These are phyloP conservation scores for Agrypnia vestita DNA, from an alignment of 1,140 invertebrate genomes.

Conservation along the genomic window DNA sequence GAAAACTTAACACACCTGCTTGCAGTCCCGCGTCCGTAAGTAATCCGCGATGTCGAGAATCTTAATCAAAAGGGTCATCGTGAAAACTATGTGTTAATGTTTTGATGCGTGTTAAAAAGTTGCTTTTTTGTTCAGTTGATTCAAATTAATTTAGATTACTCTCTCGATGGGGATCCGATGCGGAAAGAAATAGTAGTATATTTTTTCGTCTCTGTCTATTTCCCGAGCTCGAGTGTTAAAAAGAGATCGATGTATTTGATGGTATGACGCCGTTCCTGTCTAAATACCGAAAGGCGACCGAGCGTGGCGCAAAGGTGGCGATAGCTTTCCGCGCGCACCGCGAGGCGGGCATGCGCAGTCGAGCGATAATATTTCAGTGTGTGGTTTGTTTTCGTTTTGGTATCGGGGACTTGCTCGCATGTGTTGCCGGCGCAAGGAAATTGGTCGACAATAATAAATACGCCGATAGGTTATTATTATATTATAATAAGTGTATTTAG, in stretches of 20 bases:
- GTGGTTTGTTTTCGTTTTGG: conserved; percentile 21
- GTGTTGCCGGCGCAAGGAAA: neutral
- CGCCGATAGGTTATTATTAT: too few species aligned
- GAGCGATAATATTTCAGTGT: neutral
- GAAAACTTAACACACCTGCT: conserved; percentile 16
- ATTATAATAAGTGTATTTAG: too few species aligned
- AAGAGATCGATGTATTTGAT: neutral
- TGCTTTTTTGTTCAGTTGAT: neutral
- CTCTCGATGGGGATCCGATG: neutral
- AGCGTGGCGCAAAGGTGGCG: conserved; percentile 3
- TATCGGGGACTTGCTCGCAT: neutral
- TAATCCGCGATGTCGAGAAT: neutral
- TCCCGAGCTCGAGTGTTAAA: neutral
- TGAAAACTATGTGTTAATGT: neutral
- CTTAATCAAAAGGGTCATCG: neutral
- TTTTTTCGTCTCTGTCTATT: conserved; percentile 33
- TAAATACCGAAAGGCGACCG: neutral
- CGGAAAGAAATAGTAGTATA: neutral
- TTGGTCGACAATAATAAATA: too few species aligned
- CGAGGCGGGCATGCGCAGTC: conserved; percentile 27
- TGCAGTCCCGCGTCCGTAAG: neutral
- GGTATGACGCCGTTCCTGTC: conserved; percentile 10
- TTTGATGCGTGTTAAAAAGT: neutral
- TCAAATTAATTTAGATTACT: neutral
- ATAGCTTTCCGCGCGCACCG: neutral